These are phyloP conservation scores for Hirundichthys speculiger DNA, from an alignment of 2,113 vertebrate species.

Conservation along the genomic window DNA sequence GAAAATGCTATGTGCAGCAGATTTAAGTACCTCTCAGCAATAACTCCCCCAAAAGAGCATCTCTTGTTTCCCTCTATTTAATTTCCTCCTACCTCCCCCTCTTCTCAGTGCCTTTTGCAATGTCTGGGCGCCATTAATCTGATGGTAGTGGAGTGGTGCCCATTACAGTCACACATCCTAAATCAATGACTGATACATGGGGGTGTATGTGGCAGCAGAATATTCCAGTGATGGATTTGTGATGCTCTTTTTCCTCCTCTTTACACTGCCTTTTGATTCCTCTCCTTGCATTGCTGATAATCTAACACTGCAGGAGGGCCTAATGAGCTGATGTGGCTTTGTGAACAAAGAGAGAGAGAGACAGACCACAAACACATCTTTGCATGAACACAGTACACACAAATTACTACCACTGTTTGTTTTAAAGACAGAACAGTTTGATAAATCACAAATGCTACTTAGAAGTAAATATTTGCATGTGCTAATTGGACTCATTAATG, in stretches of 20 bases:
- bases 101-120: slow-evolving; percentile 45
- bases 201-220: slow-evolving; percentile 33
- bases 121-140: slow-evolving; percentile 71
- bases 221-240: slow-evolving; percentile 36
- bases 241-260: slow-evolving; percentile 38
- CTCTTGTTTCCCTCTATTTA: slow-evolving; percentile 57
- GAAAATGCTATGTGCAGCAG: slow-evolving; percentile 64
- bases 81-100: slow-evolving; percentile 29
- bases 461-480: slow-evolving; percentile 80
- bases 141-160: slow-evolving; percentile 69
- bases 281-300: slow-evolving; percentile 63
- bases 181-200: slow-evolving; percentile 63
- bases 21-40: slow-evolving; percentile 60
- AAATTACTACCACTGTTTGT: slow-evolving; percentile 54
- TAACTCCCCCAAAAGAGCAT: slow-evolving; percentile 58
- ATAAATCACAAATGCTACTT: slow-evolving; percentile 76
- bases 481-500: slow-evolving; percentile 82
- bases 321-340: slow-evolving; percentile 64
- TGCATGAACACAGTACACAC: slow-evolving; percentile 19
- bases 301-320: slow-evolving; percentile 65
- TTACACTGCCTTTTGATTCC: slow-evolving; percentile 49
- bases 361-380: slow-evolving; percentile 10
- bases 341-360: slow-evolving; percentile 47
- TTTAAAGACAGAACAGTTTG: slow-evolving; percentile 66
- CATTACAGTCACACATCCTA: slow-evolving; percentile 68